These are phyloP conservation scores for Aspidapion aeneum DNA, from an alignment of 2,888 invertebrate species.

Conservation along the genomic window DNA sequence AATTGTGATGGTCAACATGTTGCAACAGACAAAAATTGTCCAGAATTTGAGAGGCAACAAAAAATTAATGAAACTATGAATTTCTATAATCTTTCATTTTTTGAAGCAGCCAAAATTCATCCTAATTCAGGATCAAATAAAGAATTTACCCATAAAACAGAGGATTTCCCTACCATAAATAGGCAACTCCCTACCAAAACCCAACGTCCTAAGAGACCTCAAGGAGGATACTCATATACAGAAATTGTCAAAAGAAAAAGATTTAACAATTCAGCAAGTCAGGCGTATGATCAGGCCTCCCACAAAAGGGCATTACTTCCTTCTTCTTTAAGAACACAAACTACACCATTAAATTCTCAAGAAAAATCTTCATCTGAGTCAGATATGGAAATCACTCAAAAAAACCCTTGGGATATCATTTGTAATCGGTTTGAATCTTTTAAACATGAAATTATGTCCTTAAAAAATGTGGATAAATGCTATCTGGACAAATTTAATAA, in stretches of 20 bases:
- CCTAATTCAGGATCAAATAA: neutral
- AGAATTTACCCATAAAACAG: neutral
- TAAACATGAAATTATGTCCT: neutral
- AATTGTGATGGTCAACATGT: neutral
- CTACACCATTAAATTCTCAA: neutral
- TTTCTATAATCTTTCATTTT: conserved; percentile 1
- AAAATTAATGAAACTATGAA: conserved; percentile 1
- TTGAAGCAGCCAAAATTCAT: neutral
- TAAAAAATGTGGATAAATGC: neutral
- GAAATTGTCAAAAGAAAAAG: neutral
- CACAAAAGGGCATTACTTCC: neutral
- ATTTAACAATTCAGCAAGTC: neutral
- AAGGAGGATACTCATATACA: neutral
- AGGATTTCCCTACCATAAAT: neutral
- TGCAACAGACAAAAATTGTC: neutral
- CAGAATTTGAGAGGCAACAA: neutral
- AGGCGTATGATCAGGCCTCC: neutral
- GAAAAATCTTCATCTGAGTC: neutral
- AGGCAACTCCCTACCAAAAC: neutral
- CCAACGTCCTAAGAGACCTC: neutral
- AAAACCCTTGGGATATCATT: neutral
- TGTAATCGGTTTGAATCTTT: neutral
- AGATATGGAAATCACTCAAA: neutral
- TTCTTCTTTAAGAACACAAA: neutral
- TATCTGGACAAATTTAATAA: neutral